These are phyloP conservation scores for Anolis sagrei DNA, from an alignment of 2,113 vertebrate species.

Conservation along the genomic window DNA sequence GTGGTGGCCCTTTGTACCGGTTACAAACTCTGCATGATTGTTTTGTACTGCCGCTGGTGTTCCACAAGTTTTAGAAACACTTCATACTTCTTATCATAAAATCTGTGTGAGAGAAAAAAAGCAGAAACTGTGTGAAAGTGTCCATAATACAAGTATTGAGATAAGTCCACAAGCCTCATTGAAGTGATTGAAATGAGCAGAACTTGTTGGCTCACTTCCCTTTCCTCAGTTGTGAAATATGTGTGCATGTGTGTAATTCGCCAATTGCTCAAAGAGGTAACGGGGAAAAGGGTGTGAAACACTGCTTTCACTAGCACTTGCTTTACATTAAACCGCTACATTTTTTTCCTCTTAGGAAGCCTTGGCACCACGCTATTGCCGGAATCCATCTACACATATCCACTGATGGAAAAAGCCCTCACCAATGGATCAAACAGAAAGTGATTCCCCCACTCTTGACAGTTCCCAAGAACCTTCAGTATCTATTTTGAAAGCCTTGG, in stretches of 20 bases:
- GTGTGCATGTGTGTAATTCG: neutral
- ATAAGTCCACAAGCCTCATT: neutral
- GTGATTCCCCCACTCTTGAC: too few relatives aligned
- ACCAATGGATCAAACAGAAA: too few relatives aligned
- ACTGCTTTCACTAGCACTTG: too few relatives aligned
- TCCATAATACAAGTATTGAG: accelerated
- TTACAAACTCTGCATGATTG: constrained; percentile 81
- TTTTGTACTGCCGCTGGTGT: constrained; percentile 90
- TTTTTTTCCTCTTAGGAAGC: neutral
- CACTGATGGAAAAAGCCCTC: too few relatives aligned
- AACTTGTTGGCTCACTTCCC: neutral
- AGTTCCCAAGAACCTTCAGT: too few relatives aligned
- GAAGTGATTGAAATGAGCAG: neutral
- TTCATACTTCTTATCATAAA: constrained; percentile 90
- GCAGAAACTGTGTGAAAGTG: neutral
- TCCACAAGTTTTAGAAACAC: constrained; percentile 89
- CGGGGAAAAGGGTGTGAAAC: neutral
- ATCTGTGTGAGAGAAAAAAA: constrained; percentile 73
- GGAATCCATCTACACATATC: too few relatives aligned
- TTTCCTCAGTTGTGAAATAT: neutral
- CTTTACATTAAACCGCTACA: neutral
- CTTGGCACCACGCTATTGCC: neutral
- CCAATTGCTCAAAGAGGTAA: neutral
- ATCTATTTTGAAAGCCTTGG: too few relatives aligned
- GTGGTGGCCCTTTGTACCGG: neutral